phyloP scores from a whole-genome alignment of 2,797 vertebrate species.

The Acestrorhynchus altus region DNA sequence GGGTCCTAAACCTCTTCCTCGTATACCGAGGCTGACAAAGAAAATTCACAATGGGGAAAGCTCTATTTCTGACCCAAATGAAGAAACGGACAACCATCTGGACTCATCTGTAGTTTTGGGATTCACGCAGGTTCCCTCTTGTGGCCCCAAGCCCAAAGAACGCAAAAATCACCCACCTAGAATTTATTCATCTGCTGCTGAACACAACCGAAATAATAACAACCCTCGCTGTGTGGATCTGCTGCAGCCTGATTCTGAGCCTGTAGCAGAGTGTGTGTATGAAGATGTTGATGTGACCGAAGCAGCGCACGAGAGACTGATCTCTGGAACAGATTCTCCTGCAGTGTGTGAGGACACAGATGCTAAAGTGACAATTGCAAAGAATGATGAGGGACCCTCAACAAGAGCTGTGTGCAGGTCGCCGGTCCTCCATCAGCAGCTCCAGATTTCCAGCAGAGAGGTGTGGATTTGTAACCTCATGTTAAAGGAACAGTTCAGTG shows the following conservation, averaged over 20 bases:
- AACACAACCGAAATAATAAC: slow-evolving; percentile 62
- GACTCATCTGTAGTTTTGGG: not conserved
- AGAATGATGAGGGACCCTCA: not conserved
- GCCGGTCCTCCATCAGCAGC: slow-evolving; percentile 4
- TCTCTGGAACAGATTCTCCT: not conserved
- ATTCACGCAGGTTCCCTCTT: not conserved
- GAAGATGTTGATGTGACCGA: not conserved
- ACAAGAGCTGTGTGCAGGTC: slow-evolving; percentile 21
- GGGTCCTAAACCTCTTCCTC: not conserved
- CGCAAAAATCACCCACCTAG: not conserved
- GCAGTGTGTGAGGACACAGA: not conserved
- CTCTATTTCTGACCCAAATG: not conserved
- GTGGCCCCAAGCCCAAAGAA: slow-evolving; percentile 32
- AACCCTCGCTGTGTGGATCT: not conserved
- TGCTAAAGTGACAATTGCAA: not conserved
- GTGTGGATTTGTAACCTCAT: not conserved
- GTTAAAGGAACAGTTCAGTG: not conserved
- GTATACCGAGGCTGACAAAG: slow-evolving; percentile 51
- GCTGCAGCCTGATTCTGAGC: not conserved
- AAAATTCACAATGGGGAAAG: not conserved
- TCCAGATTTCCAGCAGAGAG: slow-evolving; percentile 25
- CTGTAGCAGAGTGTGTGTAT: not conserved
- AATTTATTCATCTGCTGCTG: slow-evolving; percentile 33
- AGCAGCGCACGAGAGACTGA: not conserved
- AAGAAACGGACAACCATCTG: not conserved